These are phyloP conservation scores for Acanthurus lineatus DNA, from an alignment of 2,797 vertebrate genomes.

Conservation along the genomic window DNA sequence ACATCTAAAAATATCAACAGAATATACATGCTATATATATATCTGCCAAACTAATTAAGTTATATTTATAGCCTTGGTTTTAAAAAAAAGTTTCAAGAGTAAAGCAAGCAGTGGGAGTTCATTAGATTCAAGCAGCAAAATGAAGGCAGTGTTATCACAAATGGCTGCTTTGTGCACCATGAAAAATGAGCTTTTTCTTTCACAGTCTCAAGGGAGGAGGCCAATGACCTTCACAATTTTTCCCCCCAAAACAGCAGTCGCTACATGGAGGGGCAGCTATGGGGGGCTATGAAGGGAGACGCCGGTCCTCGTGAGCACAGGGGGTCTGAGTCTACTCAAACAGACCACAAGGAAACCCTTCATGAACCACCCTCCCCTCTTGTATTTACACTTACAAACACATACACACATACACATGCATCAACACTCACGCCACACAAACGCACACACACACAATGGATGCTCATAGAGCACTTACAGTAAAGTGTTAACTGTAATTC, in stretches of 20 bases:
- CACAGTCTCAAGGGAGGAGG: constrained; percentile 73
- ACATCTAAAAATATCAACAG: constrained; percentile 75
- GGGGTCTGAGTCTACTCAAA: constrained; percentile 73
- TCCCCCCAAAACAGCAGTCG: constrained; percentile 63
- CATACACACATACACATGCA: constrained; percentile 26
- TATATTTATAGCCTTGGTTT: constrained; percentile 81
- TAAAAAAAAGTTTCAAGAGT: constrained; percentile 75
- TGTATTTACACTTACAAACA: constrained; percentile 69
- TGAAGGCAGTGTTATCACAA: constrained; percentile 85
- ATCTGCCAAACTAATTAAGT: constrained; percentile 72
- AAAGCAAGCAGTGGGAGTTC: constrained; percentile 70
- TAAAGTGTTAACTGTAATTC: constrained; percentile 38
- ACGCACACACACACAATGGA: constrained; percentile 43
- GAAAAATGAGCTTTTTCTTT: constrained; percentile 85
- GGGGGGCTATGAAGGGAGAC: constrained; percentile 67
- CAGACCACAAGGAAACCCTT: constrained; percentile 83
- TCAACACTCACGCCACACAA: background rate
- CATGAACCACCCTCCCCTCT: constrained; percentile 58
- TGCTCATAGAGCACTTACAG: constrained; percentile 40
- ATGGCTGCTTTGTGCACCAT: constrained; percentile 82
- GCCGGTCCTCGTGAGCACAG: constrained; percentile 64
- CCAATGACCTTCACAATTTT: constrained; percentile 76
- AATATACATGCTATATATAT: constrained; percentile 74
- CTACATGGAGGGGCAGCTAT: constrained; percentile 55
- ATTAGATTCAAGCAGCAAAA: constrained; percentile 79